Percentiles rank a stretch among this genome's conserved stretches.
Conservation (phyloP, 2,797 vertebrate species). For the Bovichtus variegatus region DNA sequence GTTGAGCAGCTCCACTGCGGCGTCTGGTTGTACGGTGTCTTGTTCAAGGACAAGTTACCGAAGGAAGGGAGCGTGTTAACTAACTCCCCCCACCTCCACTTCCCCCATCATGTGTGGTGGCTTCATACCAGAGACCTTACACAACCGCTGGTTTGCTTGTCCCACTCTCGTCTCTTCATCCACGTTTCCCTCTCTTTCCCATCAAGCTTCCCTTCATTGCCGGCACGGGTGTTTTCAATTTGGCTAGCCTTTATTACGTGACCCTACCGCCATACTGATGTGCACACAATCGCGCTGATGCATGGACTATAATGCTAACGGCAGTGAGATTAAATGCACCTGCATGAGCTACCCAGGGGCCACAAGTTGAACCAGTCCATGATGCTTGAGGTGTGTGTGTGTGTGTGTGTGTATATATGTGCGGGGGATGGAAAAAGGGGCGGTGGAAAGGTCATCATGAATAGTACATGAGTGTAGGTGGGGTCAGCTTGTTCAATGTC, state of each 20-base stretch:
- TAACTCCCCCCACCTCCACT: not conserved
- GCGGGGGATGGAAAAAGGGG: constrained; percentile 12
- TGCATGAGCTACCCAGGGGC: constrained; percentile 34
- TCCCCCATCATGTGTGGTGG: not conserved
- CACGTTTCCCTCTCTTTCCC: constrained; percentile 14
- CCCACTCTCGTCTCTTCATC: not conserved
- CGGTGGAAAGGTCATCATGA: constrained; percentile 84
- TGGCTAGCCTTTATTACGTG: not conserved
- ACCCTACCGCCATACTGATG: not conserved
- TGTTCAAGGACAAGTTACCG: not conserved
- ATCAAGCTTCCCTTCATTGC: constrained; percentile 3
- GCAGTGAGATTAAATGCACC: constrained; percentile 32
- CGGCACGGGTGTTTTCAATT: not conserved
- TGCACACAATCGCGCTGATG: constrained; percentile 14
- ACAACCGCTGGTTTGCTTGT: not conserved
- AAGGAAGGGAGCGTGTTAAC: not conserved
- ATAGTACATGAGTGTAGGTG: constrained; percentile 86
- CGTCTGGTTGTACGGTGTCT: not conserved
- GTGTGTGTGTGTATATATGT: not conserved
- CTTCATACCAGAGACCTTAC: not conserved
- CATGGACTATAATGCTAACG: constrained; percentile 37
- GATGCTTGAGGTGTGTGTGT: constrained; percentile 33
- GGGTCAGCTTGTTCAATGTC: constrained; percentile 65
- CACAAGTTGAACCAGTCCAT: constrained; percentile 39
- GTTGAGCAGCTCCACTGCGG: not conserved